phyloP scores from a whole-genome alignment of 1,140 invertebrate genomes.

The Zaprionus nigranus region DNA sequence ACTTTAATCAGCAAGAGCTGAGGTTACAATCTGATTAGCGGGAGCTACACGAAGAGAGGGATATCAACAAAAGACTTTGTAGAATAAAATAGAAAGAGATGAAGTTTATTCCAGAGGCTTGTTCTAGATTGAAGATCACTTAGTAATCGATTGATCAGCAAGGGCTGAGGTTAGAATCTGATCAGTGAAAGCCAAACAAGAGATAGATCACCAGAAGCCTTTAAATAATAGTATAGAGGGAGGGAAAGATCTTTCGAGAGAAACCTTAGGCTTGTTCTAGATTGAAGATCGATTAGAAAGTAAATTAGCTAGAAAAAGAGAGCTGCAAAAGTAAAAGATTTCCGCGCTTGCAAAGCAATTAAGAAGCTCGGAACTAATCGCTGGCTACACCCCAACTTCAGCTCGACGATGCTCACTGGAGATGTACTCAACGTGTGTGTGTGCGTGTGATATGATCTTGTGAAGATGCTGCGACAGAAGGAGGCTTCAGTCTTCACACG shows the following conservation, averaged over 20 bases:
- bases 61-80: too few relatives aligned
- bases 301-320: neutral
- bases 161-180: too few relatives aligned
- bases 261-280: neutral
- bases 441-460: slow-evolving; percentile 5
- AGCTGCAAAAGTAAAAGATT: neutral
- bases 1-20: too few relatives aligned
- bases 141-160: neutral
- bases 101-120: too few relatives aligned
- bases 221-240: too few relatives aligned
- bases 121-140: neutral
- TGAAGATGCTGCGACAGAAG: neutral
- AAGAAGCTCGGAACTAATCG: neutral
- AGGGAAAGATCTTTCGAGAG: too few relatives aligned
- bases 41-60: too few relatives aligned
- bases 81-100: too few relatives aligned
- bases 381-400: neutral
- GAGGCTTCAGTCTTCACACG: neutral
- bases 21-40: too few relatives aligned
- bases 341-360: neutral
- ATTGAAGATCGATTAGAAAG: neutral
- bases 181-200: too few relatives aligned
- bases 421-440: neutral
- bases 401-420: neutral
- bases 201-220: too few relatives aligned